A percentile compares a stretch with the other conserved stretches of the same genome.
Evolutionary conservation across 35 echinoderm and acorn worm genomes (phyloP).

Genomic region (Nesometra sesokonis): DNA sequence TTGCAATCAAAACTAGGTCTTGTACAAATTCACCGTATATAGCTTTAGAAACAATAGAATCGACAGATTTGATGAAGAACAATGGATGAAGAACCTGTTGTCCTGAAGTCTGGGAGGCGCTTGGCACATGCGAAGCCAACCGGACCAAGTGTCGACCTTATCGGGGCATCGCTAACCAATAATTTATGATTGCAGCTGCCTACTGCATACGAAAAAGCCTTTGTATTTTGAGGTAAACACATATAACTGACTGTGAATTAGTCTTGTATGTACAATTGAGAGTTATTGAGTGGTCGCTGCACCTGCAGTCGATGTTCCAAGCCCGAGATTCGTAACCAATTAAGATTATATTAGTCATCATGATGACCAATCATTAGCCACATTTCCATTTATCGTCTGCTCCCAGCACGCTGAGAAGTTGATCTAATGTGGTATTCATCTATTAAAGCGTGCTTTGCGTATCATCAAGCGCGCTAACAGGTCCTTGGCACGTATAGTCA

Average conservation of each 20-base stretch:
- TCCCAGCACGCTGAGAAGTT: not conserved
- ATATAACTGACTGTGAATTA: slow-evolving; percentile 19
- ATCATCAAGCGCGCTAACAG: not conserved
- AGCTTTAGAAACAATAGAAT: not conserved
- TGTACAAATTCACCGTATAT: not conserved
- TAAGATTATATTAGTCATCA: slow-evolving; percentile 10
- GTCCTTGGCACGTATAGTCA: not conserved
- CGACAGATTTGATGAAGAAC: not conserved
- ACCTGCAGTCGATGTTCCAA: slow-evolving; percentile 1
- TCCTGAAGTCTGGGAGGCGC: not conserved
- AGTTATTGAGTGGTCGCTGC: not conserved
- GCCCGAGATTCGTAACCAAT: slow-evolving; percentile 1
- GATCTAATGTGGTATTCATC: not conserved
- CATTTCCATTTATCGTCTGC: slow-evolving; percentile 2
- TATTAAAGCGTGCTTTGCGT: not conserved
- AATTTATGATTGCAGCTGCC: slow-evolving; percentile 24
- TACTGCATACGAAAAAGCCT: slow-evolving; percentile 6
- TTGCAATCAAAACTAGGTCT: not conserved
- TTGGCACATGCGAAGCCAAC: not conserved
- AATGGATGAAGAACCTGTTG: not conserved
- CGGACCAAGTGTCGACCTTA: not conserved
- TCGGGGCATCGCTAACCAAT: slow-evolving; percentile 3
- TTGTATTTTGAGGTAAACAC: slow-evolving; percentile 25
- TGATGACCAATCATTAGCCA: slow-evolving; percentile 20
- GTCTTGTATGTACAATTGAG: slow-evolving; percentile 16